Base-by-base conservation (phyloP, 2,113 vertebrate genomes). In the Antigone vipio region DNA sequence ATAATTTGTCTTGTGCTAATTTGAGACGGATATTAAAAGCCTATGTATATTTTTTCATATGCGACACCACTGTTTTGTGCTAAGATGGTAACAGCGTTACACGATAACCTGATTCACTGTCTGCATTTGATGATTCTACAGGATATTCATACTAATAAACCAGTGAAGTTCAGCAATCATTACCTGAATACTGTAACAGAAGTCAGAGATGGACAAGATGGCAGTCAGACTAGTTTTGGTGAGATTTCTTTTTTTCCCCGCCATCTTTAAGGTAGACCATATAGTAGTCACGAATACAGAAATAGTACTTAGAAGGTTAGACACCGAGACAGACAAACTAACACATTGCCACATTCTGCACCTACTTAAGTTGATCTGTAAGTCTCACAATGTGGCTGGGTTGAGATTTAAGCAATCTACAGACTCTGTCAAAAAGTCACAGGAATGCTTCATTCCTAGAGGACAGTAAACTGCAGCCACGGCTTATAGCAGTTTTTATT, bases 221-320 rank as follows among this genome's bases (percentile, higher is more conserved):
- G 91, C 94, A 98, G 91, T 83, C 97, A 97, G 62, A 91, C 89
- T 68, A 97, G 91, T 95, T 91, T 95, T 24, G 98, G 98, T 98
- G 88, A 98, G 97, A 93, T 71, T 38, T 38, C 38, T 62, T 27
- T 50, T 35, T 27, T 18, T 6, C 2, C 26, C 10, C 73, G 17
- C 18, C 3, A 0, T 66, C 52, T 83, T 84, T 82, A 34, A 11
- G 32, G 18, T 22, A 76, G n/a, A n/a, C 18, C n/a, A 72, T 53
- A 47, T 1, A 47, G 11, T 30, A 81, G 26, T 62, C 27, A 74
- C 32, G 29, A 74, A 85, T 21, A 67, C 5, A 6, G 53, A 63
- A n/a, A 13, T 13, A n/a, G 22, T 20, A 11, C 58, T 69, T 59
- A 23, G 35, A 58, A 87, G 58, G 13, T 62, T 42, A 45, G 38